Base-by-base conservation (phyloP, 2,113 vertebrate genomes). In the Muntiacus muntjak region DNA sequence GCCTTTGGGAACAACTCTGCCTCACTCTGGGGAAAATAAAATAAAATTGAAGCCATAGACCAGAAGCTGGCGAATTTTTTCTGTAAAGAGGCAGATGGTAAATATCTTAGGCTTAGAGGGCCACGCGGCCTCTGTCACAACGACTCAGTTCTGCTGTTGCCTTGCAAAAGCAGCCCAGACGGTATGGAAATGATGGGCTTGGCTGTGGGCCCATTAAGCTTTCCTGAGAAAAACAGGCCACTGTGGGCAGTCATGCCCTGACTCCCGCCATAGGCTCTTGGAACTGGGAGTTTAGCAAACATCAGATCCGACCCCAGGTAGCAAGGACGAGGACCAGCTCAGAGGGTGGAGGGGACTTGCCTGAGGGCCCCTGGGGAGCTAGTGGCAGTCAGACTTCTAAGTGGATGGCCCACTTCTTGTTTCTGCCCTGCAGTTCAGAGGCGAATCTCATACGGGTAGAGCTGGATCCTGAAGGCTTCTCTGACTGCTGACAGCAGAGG, bases 401-500 rank as follows among this genome's bases (percentile, higher is more conserved):
- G 19, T 4, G 17, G 40, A 58, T 6, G 1, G 30, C 30, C 14
- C 10, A 12, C 10, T 57, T n/a, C 62, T 47, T 15, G 23, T n/a
- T 14, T 96, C 62, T 43, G 8, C 26, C 67, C 71, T 3, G 9
- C 12, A 3, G 28, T 47, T 88, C 36, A 50, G 40, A 83, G n/a
- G 4, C 6, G 17, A 78, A 21, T 28, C 13, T 21, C 19, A 13
- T 26, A n/a, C 1, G 4, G 6, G 14, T 28, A 10, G 47, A 1
- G 43, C 54, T 50, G 47, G 50, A 43, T 52, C 21, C 19, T 30
- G 58, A 33, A 52, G 58, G 52, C 10, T 28, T 33, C 87, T 58
- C 1, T 2, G 25, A 76, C 40, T 50, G 50, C 3, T n/a, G 62
- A 28, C 33, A 36, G n/a, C 8, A 30, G 33, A 67, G 15, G 50